A percentile compares a stretch with the other conserved stretches of the same genome.
phyloP scores from a whole-genome alignment of 2,888 invertebrate species.

The Hetaerina titia region DNA sequence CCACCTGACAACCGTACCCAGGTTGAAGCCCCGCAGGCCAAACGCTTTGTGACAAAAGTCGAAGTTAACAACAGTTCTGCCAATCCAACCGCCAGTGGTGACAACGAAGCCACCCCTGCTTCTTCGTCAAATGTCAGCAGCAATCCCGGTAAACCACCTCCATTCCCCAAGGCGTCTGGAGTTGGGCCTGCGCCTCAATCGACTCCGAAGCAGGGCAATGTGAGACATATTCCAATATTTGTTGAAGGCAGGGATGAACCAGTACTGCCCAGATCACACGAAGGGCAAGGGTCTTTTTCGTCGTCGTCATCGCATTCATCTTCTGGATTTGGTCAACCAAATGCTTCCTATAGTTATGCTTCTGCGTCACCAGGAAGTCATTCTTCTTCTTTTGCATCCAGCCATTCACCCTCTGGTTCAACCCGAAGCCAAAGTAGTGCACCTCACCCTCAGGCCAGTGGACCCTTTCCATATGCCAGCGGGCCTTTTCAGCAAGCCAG shows the following conservation, averaged over 20 bases:
- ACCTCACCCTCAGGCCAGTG: slow-evolving; percentile 69
- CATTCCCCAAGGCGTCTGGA: slow-evolving; percentile 70
- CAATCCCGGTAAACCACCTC: slow-evolving; percentile 56
- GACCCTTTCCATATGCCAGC: slow-evolving; percentile 68
- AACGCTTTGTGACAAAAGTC: slow-evolving; percentile 74
- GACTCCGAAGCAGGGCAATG: slow-evolving; percentile 76
- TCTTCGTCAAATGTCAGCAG: slow-evolving; percentile 7
- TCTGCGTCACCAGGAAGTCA: slow-evolving; percentile 29
- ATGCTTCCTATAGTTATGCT: slow-evolving; percentile 34
- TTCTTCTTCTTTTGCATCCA: slow-evolving; percentile 72
- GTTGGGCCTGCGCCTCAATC: slow-evolving; percentile 69
- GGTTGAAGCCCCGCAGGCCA: slow-evolving; percentile 75
- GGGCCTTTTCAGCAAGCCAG: slow-evolving; percentile 72
- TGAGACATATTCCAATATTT: slow-evolving; percentile 92
- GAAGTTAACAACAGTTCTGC: slow-evolving; percentile 74
- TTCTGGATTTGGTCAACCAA: slow-evolving; percentile 50
- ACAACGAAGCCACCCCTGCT: neutral
- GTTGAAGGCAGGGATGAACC: slow-evolving; percentile 92
- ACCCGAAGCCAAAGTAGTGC: slow-evolving; percentile 71
- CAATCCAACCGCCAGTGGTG: slow-evolving; percentile 58
- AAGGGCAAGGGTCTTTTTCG: slow-evolving; percentile 71
- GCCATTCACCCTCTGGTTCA: slow-evolving; percentile 71
- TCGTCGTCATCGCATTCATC: slow-evolving; percentile 72
- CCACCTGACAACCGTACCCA: slow-evolving; percentile 82
- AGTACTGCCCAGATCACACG: slow-evolving; percentile 81